Evolutionary conservation across 1,140 invertebrate species (phyloP).

Genomic region (Drosophila micromelanica): DNA sequence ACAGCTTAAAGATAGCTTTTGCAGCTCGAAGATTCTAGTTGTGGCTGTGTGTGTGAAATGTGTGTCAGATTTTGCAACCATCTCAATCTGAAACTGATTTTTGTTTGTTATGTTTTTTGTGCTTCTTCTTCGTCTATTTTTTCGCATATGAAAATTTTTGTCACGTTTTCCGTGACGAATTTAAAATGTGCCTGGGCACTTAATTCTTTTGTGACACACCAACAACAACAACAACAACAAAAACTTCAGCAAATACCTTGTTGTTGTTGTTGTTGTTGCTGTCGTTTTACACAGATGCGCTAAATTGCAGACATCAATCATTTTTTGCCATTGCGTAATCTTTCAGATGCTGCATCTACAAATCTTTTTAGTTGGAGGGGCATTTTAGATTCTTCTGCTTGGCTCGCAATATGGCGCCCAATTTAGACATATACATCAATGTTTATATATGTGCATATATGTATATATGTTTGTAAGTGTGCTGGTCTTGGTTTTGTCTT

Average conservation of each 20-base stretch:
- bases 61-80: conserved; percentile 81
- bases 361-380: background rate
- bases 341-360: conserved; percentile 27
- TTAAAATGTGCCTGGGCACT: conserved; percentile 81
- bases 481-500: conserved; percentile 48
- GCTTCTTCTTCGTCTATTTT: conserved; percentile 7
- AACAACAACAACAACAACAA: conserved; percentile 29
- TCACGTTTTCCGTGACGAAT: conserved; percentile 83
- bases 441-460: background rate
- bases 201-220: conserved; percentile 80
- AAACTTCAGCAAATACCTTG: conserved; percentile 28
- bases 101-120: conserved; percentile 13
- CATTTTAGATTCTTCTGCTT: conserved; percentile 55
- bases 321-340: conserved; percentile 75
- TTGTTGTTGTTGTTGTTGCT: conserved; percentile 54
- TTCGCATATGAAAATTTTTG: conserved; percentile 79
- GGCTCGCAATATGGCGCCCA: conserved; percentile 21
- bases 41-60: conserved; percentile 65
- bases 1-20: conserved; percentile 28
- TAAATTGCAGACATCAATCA: conserved; percentile 82
- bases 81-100: conserved; percentile 46
- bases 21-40: conserved; percentile 53
- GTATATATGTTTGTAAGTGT: background rate
- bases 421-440: conserved; percentile 1
- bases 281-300: conserved; percentile 78